These are phyloP conservation scores for Antheraea yamamai DNA, from an alignment of 2,888 invertebrate species.

Conservation along the genomic window DNA sequence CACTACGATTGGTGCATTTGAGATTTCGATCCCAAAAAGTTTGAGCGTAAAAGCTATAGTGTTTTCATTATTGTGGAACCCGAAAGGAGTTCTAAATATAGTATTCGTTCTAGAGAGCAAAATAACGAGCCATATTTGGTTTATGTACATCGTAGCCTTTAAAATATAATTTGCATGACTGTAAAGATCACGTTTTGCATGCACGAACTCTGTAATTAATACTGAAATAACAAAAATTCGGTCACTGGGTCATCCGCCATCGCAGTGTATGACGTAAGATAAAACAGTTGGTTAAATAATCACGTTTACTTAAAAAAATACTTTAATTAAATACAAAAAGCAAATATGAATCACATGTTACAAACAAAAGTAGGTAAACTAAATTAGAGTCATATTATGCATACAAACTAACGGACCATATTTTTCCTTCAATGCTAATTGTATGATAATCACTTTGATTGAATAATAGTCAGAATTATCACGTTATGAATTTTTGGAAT, in stretches of 20 bases:
- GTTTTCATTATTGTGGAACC: too few relatives aligned
- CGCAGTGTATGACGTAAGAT: neutral
- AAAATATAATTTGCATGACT: neutral
- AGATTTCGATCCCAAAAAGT: too few relatives aligned
- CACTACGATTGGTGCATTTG: too few relatives aligned
- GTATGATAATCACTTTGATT: neutral
- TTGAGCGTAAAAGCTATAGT: too few relatives aligned
- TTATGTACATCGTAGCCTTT: neutral
- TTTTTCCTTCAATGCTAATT: neutral
- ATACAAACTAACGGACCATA: neutral
- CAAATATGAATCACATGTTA: neutral
- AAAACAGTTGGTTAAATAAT: conserved; percentile 4
- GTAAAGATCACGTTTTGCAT: neutral
- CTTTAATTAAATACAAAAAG: neutral
- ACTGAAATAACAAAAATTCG: conserved; percentile 4
- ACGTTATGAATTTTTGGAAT: neutral
- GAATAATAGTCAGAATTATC: neutral
- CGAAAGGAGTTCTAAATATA: too few relatives aligned
- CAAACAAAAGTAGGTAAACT: neutral
- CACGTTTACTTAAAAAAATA: neutral
- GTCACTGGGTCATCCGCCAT: neutral
- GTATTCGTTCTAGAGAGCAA: neutral
- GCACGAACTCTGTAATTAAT: neutral
- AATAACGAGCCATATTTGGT: neutral
- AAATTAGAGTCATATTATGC: neutral